Base-by-base conservation (phyloP, 2,113 vertebrate species). In the Phyllostomus discolor region DNA sequence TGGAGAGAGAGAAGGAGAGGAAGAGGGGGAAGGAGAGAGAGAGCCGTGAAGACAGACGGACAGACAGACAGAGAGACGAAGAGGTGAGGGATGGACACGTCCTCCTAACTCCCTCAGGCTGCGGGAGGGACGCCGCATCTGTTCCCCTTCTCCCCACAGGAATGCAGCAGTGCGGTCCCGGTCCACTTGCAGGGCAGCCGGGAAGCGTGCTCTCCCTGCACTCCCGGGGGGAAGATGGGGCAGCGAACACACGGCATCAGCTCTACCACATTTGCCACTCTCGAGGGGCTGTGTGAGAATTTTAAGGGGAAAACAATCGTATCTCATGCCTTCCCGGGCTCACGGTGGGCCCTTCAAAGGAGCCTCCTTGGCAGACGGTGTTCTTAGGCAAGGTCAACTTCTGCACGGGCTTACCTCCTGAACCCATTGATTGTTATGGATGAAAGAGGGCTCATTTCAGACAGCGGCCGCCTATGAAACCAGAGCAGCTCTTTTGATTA, bases 401-500 rank as follows among this genome's bases (percentile, higher is more conserved):
- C 17, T 24, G 15, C 10, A 0, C 20, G 35, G 26, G 26, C 31
- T 52, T 33, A 8, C 26, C 76, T 81, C 54, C 66, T 7, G 62
- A 73, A 19, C 48, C 17, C n/a, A 7, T 1, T 2, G 75, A 78
- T 67, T 20, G 64, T 43, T 59, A 0, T 0, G 10, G 87, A 31
- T 41, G 35, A 35, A 59, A 75, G 57, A 73, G 52, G 28, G 35
- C 35, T 5, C 8, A 1, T 50, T 12, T 26, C 86, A 31, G 70
- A 50, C 14, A 12, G 70, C 20, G 17, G 15, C 5, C 0, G 24
- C 17, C 26, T 28, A 1, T 4, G 54, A 64, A 75, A 33, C 50
- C 57, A 2, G 31, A 76, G 64, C 70, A 22, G 75, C 50, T 48
- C 26, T 48, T 88, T 88, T 95, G 97, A 97, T 97, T 93, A 95